Evolutionary conservation across 2,888 invertebrate species (phyloP), one percentile per base, ranked within the genome.

Genomic region (Ormyrus labotus): DNA sequence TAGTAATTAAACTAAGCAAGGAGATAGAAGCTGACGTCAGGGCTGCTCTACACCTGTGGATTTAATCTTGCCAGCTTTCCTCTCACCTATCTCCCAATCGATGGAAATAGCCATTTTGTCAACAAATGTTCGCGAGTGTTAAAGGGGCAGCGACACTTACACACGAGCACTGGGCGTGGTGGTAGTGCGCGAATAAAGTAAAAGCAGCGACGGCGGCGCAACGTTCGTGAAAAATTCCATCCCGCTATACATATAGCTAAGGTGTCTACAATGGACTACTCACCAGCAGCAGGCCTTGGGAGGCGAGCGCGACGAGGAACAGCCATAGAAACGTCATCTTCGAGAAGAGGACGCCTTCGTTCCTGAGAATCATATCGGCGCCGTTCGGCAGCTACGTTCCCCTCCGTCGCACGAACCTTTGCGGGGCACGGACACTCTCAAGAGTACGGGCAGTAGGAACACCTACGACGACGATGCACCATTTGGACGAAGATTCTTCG

Each of bases 341-440:
- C 57, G 65, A 74, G 55, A 65, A 50, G 47, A 55, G 53, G 55
- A 58, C 57, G 70, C 60, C 60, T 60, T 19, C 34, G 58, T 55
- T 45, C 51, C 74, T 58, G 60, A 68, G 63, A 64, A 70, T 70
- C 78, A 72, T 78, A 67, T 65, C 51, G 19, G 77, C 71, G 72
- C 60, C 65, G 60, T 74, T 11, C 48, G 13, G 70, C 70, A 13
- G 9, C 13, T 9, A 11, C 48, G 34, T 11, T 48, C 11, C 50
- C 48, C 64, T 51, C 48, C 64, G 50, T n/a, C 63, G 63, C 9
- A 6, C n/a, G 50, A 47, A n/a, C n/a, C n/a, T n/a, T 13, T 47
- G 5, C 34, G 3, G 34, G 34, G 68, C 61, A 45, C 61, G 55
- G 55, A 60, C 55, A 50, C 48, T 68, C 58, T 70, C 70, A 70